phyloP scores from a whole-genome alignment of 37 sponge, comb jelly and placozoan species.

The Cladorhizidae sp. region DNA sequence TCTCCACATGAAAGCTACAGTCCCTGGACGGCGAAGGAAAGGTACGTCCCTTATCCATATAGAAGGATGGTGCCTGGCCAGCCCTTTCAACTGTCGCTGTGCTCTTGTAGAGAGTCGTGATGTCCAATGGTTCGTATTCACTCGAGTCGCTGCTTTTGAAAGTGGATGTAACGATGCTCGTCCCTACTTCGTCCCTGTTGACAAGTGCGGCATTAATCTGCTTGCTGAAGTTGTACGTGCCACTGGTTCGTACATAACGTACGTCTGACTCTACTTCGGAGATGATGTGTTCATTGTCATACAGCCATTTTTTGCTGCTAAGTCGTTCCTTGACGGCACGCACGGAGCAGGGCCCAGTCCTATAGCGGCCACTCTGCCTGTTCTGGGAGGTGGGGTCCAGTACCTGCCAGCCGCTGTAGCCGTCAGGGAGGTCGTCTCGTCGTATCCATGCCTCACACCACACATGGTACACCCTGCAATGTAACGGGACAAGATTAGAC shows the following conservation, averaged over 20 bases:
- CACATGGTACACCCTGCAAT: conserved; percentile 80
- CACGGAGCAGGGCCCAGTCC: conserved; percentile 60
- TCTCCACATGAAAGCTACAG: conserved; percentile 56
- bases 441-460: conserved; percentile 84
- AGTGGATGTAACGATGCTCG: conserved; percentile 24
- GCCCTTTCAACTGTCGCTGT: neutral
- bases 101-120: conserved; percentile 40
- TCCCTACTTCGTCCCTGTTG: conserved; percentile 13
- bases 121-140: conserved; percentile 1
- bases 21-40: conserved; percentile 48
- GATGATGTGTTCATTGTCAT: conserved; percentile 30
- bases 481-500: neutral
- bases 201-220: conserved; percentile 25
- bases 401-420: conserved; percentile 78
- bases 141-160: neutral
- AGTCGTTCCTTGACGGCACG: neutral
- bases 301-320: conserved; percentile 15
- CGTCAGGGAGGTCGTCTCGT: conserved; percentile 64
- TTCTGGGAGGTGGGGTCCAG: conserved; percentile 55
- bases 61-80: neutral
- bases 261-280: conserved; percentile 44
- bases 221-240: neutral
- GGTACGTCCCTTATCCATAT: too few species aligned
- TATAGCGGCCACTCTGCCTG: conserved; percentile 43
- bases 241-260: conserved; percentile 44